A percentile compares a stretch with the other conserved stretches of the same genome.
Conservation (phyloP, 2,888 invertebrate genomes). For the Latrodectus elegans region DNA sequence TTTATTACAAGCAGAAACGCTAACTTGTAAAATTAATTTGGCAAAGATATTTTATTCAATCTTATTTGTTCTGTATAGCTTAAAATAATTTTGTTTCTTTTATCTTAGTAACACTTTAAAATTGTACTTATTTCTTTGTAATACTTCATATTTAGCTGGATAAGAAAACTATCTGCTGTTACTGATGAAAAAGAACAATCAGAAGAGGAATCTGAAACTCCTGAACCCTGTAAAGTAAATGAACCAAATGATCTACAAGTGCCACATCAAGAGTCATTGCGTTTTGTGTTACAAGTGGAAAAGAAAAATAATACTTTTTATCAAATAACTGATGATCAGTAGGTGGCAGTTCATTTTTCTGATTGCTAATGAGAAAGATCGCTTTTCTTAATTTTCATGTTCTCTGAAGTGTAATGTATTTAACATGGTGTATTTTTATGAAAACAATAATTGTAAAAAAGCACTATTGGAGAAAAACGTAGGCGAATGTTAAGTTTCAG, state of each 20-base stretch:
- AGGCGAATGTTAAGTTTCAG: too few relatives aligned
- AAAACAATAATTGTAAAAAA: too few relatives aligned
- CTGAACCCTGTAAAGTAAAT: not conserved
- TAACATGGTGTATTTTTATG: too few relatives aligned
- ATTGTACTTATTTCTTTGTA: not conserved
- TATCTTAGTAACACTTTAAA: not conserved
- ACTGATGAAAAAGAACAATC: constrained; percentile 59
- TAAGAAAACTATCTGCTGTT: constrained; percentile 53
- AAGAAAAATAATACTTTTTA: constrained; percentile 26
- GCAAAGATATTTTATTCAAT: not conserved
- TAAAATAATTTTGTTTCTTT: not conserved
- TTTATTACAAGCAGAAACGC: not conserved
- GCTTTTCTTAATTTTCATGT: too few relatives aligned
- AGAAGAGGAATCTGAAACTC: constrained; percentile 37
- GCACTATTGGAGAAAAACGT: too few relatives aligned
- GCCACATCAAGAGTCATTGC: constrained; percentile 18
- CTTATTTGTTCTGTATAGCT: not conserved
- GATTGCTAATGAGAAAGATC: too few relatives aligned
- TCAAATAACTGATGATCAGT: constrained; percentile 21
- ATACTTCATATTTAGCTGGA: constrained; percentile 42
- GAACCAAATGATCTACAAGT: not conserved
- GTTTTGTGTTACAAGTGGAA: constrained; percentile 34
- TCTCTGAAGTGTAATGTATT: too few relatives aligned
- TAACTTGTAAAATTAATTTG: not conserved
- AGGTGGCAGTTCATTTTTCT: not conserved